These are phyloP conservation scores for Cistogaster globosa DNA, from an alignment of 2,888 invertebrate genomes.

Conservation along the genomic window DNA sequence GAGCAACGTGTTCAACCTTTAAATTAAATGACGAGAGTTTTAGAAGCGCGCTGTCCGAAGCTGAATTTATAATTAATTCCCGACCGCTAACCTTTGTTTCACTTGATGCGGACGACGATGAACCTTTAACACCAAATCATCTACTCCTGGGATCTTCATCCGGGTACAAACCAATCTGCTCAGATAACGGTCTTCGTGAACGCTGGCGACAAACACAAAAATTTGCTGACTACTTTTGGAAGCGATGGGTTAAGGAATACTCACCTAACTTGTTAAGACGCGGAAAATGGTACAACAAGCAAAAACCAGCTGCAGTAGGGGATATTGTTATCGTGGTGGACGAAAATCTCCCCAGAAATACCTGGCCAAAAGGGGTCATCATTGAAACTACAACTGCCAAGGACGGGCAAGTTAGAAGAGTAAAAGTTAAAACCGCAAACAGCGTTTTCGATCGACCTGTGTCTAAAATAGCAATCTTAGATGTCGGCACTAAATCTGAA, in stretches of 20 bases:
- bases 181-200: slow-evolving; percentile 54
- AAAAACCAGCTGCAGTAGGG: slow-evolving; percentile 16
- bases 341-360: slow-evolving; percentile 14
- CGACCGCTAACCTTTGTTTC: slow-evolving; percentile 50
- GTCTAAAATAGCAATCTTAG: slow-evolving; percentile 5
- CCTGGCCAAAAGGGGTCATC: slow-evolving; percentile 16
- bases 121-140: slow-evolving; percentile 70
- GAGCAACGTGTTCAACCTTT: background rate
- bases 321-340: slow-evolving; percentile 24
- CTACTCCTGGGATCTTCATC: slow-evolving; percentile 53
- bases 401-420: slow-evolving; percentile 33
- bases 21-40: slow-evolving; percentile 65
- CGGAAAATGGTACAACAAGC: slow-evolving; percentile 41
- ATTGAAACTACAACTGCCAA: background rate
- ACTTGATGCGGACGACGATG: slow-evolving; percentile 56
- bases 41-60: slow-evolving; percentile 56
- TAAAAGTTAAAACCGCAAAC: slow-evolving; percentile 12
- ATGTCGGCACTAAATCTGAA: slow-evolving; percentile 6
- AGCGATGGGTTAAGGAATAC: slow-evolving; percentile 53
- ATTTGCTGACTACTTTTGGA: slow-evolving; percentile 70
- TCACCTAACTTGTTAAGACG: too few relatives aligned
- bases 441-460: background rate
- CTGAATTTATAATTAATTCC: slow-evolving; percentile 46
- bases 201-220: slow-evolving; percentile 61
- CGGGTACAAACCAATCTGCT: slow-evolving; percentile 46